phyloP scores from a whole-genome alignment of 1,140 invertebrate species.

The Drosophila lacteicornis region DNA sequence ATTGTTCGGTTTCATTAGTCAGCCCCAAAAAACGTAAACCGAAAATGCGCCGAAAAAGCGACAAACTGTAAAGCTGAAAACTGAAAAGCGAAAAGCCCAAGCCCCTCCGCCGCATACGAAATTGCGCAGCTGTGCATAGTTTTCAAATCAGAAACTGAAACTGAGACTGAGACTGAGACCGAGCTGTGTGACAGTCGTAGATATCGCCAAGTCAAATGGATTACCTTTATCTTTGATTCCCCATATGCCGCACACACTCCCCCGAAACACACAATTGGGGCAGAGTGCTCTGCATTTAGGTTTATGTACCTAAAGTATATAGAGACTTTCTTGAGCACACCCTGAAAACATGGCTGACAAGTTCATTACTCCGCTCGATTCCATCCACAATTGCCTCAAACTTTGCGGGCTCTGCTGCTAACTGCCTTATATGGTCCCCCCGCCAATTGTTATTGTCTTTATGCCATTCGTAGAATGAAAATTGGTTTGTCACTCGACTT shows the following conservation, averaged over 20 bases:
- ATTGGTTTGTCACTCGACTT: constrained; percentile 49
- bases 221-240: constrained; percentile 67
- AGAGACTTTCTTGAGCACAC: constrained; percentile 74
- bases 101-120: constrained; percentile 39
- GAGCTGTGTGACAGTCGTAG: constrained; percentile 69
- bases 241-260: constrained; percentile 12
- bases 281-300: constrained; percentile 54
- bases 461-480: constrained; percentile 49
- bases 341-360: constrained; percentile 77
- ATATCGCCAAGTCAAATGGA: constrained; percentile 81
- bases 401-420: constrained; percentile 27
- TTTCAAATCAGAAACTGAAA: constrained; percentile 51
- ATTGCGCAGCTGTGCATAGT: constrained; percentile 75
- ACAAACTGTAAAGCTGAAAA: constrained; percentile 17
- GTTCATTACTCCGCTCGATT: constrained; percentile 70
- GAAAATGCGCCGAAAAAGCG: neutral
- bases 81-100: constrained; percentile 9
- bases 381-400: constrained; percentile 34
- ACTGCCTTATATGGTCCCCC: constrained; percentile 39
- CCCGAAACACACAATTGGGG: constrained; percentile 62
- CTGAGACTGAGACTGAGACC: constrained; percentile 1
- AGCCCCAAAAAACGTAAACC: constrained; percentile 48
- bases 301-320: constrained; percentile 11
- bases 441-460: constrained; percentile 45
- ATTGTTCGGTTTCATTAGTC: constrained; percentile 82